These are phyloP conservation scores for Melanerpes formicivorus DNA, from an alignment of 2,113 vertebrate species.

Conservation along the genomic window DNA sequence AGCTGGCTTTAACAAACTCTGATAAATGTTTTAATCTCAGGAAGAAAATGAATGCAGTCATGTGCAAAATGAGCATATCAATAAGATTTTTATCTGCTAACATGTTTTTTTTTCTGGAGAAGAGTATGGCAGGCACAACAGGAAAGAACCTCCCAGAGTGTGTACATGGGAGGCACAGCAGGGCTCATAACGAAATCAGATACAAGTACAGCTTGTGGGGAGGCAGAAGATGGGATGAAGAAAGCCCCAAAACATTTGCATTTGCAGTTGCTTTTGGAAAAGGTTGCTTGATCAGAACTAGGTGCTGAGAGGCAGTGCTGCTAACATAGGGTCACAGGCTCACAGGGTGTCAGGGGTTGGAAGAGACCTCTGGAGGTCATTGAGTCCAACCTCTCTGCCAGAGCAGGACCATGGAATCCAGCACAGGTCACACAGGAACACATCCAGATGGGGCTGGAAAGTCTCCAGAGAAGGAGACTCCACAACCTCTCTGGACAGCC, in stretches of 20 bases:
- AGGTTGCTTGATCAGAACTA: neutral
- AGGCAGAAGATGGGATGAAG: neutral
- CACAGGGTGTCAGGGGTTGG: too few relatives aligned
- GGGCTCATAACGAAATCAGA: neutral
- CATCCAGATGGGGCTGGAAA: too few relatives aligned
- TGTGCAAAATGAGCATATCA: constrained; percentile 10
- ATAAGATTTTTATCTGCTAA: neutral
- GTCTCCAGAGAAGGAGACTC: too few relatives aligned
- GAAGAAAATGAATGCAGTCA: neutral
- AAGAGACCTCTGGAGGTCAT: too few relatives aligned
- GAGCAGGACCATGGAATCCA: too few relatives aligned
- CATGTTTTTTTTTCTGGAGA: neutral
- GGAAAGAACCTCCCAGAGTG: neutral
- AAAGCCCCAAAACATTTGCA: neutral
- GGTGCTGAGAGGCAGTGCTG: neutral
- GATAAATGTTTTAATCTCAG: constrained; percentile 25
- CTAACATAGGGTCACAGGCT: too few relatives aligned
- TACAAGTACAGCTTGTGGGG: too few relatives aligned
- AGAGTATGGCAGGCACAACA: neutral
- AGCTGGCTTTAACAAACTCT: constrained; percentile 17
- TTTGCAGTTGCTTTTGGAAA: neutral
- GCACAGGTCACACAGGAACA: too few relatives aligned
- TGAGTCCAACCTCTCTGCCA: too few relatives aligned
- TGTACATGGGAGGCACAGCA: neutral
- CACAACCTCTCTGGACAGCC: too few relatives aligned